phyloP scores from a whole-genome alignment of 2,888 invertebrate genomes.

The Drosophila kuntzei region DNA sequence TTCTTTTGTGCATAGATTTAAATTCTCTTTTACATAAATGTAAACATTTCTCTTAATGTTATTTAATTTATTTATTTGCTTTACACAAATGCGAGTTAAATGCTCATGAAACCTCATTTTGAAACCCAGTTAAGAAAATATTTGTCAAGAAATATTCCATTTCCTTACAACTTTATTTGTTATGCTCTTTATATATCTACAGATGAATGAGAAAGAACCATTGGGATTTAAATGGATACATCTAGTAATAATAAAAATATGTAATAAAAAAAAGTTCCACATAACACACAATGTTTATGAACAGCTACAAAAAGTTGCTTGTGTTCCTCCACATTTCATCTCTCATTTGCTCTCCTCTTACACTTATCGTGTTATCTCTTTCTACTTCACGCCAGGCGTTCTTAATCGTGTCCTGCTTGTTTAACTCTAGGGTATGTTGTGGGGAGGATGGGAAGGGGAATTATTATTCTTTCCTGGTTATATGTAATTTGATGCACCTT shows the following conservation, averaged over 20 bases:
- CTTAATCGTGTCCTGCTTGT: background rate
- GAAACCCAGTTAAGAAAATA: constrained; percentile 10
- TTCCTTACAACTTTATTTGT: constrained; percentile 34
- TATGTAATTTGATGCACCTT: constrained; percentile 12
- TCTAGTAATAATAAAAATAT: constrained; percentile 52
- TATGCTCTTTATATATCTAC: constrained; percentile 27
- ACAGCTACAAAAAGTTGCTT: background rate
- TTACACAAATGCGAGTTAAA: constrained; percentile 11
- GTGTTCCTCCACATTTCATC: background rate
- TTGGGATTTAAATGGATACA: constrained; percentile 34
- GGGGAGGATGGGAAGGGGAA: background rate
- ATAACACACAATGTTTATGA: constrained; percentile 27
- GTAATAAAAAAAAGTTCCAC: constrained; percentile 44
- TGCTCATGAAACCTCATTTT: constrained; percentile 12
- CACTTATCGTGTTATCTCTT: constrained; percentile 1
- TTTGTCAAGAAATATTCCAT: constrained; percentile 21
- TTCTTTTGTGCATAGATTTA: constrained; percentile 19
- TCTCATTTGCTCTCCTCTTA: constrained; percentile 1
- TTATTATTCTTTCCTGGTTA: constrained; percentile 2
- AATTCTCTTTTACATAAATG: constrained; percentile 28
- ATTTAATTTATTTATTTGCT: constrained; percentile 29
- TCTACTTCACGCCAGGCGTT: constrained; percentile 13
- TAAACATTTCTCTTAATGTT: constrained; percentile 19
- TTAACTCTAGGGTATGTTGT: constrained; percentile 5
- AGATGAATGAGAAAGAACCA: constrained; percentile 35